Evolutionary conservation across 2,888 invertebrate genomes (phyloP), one percentile per base, ranked within the genome.

Genomic region (Leptopilina myrica): DNA sequence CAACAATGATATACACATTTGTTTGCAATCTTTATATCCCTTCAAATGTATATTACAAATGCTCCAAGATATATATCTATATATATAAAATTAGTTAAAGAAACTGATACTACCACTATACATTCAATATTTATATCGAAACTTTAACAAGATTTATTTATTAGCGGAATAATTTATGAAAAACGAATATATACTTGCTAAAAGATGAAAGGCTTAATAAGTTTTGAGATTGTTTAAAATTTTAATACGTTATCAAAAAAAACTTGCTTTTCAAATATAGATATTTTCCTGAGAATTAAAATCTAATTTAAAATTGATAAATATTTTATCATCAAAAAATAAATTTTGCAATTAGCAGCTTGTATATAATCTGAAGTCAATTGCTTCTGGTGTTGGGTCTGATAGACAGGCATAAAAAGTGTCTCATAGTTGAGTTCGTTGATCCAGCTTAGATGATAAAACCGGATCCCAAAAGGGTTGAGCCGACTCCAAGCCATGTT

Each of bases 401-500:
- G 73, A 73, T 33, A 73, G 56, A 56, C 56, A n/a, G 67, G 49
- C 20, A 49, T 67, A 67, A 67, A 67, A 67, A 67, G 67, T 67
- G 49, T 46, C 67, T 67, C 46, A 67, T 67, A 67, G 73, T 65
- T 67, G 59, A 43, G 40, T 64, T 49, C 56, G 62, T n/a, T 64
- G 78, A 79, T 81, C 79, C 78, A 82, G 79, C 73, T 81, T 83
- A 78, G 81, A 80, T 80, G 79, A 79, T 75, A 82, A 82, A 84
- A 81, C 84, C 84, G 84, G 84, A 84, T 84, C 84, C 78, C 76
- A 76, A 76, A 76, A 80, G 80, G 78, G 79, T 77, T 81, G 76
- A 78, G 79, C 82, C 49, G 66, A 80, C 77, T 75, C 79, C 78
- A 73, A 75, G 79, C 78, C 82, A 79, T 81, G 81, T 80, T 80